These are phyloP conservation scores for Actinia tenebrosa DNA, from an alignment of 64 coral and sea anemone genomes.

Conservation along the genomic window DNA sequence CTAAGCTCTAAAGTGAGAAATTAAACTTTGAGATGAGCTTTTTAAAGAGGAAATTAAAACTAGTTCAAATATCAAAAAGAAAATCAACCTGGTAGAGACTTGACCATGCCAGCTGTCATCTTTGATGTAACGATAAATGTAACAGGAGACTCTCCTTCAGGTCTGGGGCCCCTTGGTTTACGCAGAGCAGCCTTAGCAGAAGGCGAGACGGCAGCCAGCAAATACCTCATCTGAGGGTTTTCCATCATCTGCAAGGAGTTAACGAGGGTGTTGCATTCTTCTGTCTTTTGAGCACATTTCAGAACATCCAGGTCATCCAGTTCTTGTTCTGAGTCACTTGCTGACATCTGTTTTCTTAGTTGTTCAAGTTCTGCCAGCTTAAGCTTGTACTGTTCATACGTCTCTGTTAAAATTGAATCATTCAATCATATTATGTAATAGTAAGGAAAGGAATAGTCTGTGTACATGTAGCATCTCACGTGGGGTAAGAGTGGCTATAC, in stretches of 20 bases:
- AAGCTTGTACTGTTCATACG: conserved; percentile 69
- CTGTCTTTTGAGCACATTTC: conserved; percentile 77
- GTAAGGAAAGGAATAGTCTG: too few relatives aligned
- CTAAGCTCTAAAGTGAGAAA: too few relatives aligned
- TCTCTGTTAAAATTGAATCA: conserved; percentile 35
- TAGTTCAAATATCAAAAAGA: background rate
- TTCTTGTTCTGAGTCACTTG: conserved; percentile 88
- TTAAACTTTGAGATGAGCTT: too few relatives aligned
- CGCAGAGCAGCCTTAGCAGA: conserved; percentile 17
- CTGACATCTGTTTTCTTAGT: conserved; percentile 75
- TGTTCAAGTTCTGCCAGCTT: conserved; percentile 73
- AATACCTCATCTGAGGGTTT: conserved; percentile 95
- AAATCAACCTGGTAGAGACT: conserved; percentile 60
- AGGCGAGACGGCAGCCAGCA: conserved; percentile 69
- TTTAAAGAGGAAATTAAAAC: too few relatives aligned
- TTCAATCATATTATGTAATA: too few relatives aligned
- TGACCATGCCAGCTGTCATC: conserved; percentile 67
- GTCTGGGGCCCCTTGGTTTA: conserved; percentile 33
- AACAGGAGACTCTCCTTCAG: conserved; percentile 36
- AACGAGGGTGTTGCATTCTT: conserved; percentile 69
- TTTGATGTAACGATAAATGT: conserved; percentile 80
- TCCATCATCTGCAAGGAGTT: conserved; percentile 93
- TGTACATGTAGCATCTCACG: too few relatives aligned
- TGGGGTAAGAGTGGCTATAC: too few relatives aligned
- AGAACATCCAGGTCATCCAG: conserved; percentile 85